phyloP scores from a whole-genome alignment of 2,113 vertebrate species.

The Butastur rufipennis region DNA sequence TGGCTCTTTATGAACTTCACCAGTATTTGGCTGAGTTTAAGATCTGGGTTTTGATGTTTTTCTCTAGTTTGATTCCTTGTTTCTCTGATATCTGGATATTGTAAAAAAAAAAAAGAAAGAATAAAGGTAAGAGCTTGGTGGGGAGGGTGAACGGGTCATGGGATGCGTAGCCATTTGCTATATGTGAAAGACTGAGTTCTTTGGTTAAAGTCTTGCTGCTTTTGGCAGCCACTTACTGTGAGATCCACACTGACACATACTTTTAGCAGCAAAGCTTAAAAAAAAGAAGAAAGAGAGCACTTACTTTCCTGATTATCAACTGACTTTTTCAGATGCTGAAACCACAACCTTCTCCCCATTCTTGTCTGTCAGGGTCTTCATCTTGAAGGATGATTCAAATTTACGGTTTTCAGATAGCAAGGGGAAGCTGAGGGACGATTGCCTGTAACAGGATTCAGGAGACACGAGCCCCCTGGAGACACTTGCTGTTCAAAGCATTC shows the following conservation, averaged over 20 bases:
- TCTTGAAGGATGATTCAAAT: background rate
- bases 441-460: background rate
- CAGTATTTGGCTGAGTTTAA: background rate
- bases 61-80: background rate
- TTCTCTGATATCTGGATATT: background rate
- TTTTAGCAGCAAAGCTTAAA: background rate
- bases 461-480: accelerated
- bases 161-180: background rate
- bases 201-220: background rate
- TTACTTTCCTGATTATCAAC: background rate
- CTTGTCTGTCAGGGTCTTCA: background rate
- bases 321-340: background rate
- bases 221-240: background rate
- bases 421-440: background rate
- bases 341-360: background rate
- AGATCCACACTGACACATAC: background rate
- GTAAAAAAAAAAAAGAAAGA: background rate
- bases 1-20: background rate
- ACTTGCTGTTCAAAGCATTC: background rate
- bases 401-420: background rate
- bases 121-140: background rate
- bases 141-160: background rate
- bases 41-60: background rate
- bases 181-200: background rate
- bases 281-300: background rate